Evolutionary conservation across 1,140 invertebrate species (phyloP).

Genomic region (Chelonus insularis): DNA sequence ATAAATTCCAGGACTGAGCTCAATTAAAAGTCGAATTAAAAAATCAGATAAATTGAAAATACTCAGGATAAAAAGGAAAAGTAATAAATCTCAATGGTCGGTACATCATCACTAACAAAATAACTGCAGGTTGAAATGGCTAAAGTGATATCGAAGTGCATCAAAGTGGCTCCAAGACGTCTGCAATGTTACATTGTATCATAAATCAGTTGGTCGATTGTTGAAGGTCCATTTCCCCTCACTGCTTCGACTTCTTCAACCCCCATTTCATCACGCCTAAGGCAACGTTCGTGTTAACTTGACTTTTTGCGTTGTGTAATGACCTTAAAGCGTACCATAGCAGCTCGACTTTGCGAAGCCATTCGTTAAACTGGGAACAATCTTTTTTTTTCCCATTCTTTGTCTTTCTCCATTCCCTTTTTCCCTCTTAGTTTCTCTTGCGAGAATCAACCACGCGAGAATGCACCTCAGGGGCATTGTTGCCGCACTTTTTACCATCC

Average conservation of each 20-base stretch:
- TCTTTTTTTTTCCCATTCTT: slow-evolving; percentile 18
- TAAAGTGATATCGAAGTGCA: not conserved
- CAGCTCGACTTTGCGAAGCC: slow-evolving; percentile 40
- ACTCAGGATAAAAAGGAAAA: not conserved
- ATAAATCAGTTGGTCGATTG: too few species aligned
- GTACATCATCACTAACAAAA: not conserved
- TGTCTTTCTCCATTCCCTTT: not conserved
- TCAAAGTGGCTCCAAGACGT: not conserved
- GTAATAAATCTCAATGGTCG: not conserved
- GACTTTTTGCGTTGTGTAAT: slow-evolving; percentile 42
- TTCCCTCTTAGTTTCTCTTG: slow-evolving; percentile 3
- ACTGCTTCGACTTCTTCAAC: not conserved
- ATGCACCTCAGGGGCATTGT: slow-evolving; percentile 31
- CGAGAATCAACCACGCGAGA: slow-evolving; percentile 28
- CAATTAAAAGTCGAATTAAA: too few species aligned
- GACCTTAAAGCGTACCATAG: slow-evolving; percentile 41
- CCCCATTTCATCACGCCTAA: slow-evolving; percentile 17
- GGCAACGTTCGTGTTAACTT: slow-evolving; percentile 33
- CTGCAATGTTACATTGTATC: not conserved
- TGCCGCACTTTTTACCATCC: slow-evolving; percentile 21
- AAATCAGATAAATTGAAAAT: not conserved
- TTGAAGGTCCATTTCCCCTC: not conserved
- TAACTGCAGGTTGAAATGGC: not conserved
- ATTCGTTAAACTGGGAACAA: slow-evolving; percentile 41
- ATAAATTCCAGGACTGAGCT: too few species aligned